These are phyloP conservation scores for Saccostrea glomerata DNA, from an alignment of 1,140 invertebrate species.

Conservation along the genomic window DNA sequence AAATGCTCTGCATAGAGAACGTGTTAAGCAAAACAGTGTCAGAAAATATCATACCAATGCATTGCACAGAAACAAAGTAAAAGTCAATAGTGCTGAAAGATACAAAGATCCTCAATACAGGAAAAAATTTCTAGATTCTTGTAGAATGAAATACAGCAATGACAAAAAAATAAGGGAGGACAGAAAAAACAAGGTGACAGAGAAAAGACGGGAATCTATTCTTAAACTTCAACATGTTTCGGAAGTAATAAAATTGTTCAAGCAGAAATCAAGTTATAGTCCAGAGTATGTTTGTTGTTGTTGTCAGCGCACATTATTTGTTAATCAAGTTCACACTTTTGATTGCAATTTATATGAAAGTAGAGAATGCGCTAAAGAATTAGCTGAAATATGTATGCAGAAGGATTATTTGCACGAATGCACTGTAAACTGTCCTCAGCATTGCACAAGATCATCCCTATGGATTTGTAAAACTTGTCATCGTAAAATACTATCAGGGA, in stretches of 20 bases:
- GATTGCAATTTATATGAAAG: constrained; percentile 25
- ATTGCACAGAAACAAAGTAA: background rate
- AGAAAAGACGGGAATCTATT: background rate
- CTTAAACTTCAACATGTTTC: background rate
- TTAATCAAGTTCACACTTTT: constrained; percentile 5
- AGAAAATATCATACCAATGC: constrained; percentile 25
- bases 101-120: background rate
- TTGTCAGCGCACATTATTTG: constrained; percentile 42
- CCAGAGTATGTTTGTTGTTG: background rate
- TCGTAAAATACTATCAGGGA: background rate
- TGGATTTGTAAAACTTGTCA: constrained; percentile 36
- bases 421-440: background rate
- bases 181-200: constrained; percentile 37
- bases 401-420: constrained; percentile 31
- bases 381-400: constrained; percentile 9
- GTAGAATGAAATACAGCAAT: background rate
- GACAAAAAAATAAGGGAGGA: background rate
- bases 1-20: background rate
- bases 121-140: background rate
- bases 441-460: background rate
- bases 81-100: constrained; percentile 1
- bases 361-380: background rate
- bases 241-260: constrained; percentile 3
- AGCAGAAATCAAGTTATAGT: background rate
- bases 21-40: background rate